phyloP scores from a whole-genome alignment of 1,140 invertebrate species.

The Asbolus verrucosus region DNA sequence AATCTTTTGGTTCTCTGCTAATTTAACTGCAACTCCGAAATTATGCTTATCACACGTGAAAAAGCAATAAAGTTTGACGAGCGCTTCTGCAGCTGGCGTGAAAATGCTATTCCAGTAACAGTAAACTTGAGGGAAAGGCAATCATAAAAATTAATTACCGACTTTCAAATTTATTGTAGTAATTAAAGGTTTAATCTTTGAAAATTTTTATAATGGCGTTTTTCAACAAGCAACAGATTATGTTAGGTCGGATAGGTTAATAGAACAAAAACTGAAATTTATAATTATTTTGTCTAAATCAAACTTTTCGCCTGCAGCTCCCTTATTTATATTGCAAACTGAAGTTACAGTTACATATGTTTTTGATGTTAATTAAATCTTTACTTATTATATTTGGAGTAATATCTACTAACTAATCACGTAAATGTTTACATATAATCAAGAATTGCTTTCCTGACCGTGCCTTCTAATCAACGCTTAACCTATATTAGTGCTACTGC shows the following conservation, averaged over 20 bases:
- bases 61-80: slow-evolving; percentile 34
- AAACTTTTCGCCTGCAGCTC: too few relatives aligned
- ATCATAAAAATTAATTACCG: slow-evolving; percentile 36
- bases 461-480: slow-evolving; percentile 39
- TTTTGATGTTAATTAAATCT: slow-evolving; percentile 12
- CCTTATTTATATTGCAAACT: too few relatives aligned
- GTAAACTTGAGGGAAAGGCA: slow-evolving; percentile 11
- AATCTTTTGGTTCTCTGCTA: slow-evolving; percentile 12
- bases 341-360: too few relatives aligned
- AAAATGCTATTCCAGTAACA: slow-evolving; percentile 15
- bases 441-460: slow-evolving; percentile 39
- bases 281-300: too few relatives aligned
- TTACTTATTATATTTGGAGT: background rate
- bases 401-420: slow-evolving; percentile 20
- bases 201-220: too few relatives aligned
- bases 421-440: slow-evolving; percentile 41
- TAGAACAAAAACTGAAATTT: too few relatives aligned
- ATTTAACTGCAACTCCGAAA: slow-evolving; percentile 31
- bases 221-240: too few relatives aligned
- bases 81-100: slow-evolving; percentile 30
- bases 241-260: background rate
- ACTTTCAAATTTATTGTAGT: slow-evolving; percentile 13
- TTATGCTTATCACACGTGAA: slow-evolving; percentile 37
- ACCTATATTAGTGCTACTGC: slow-evolving; percentile 28
- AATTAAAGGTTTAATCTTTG: slow-evolving; percentile 3